Base-by-base conservation (phyloP, 2,888 invertebrate genomes). In the Unio delphinus region DNA sequence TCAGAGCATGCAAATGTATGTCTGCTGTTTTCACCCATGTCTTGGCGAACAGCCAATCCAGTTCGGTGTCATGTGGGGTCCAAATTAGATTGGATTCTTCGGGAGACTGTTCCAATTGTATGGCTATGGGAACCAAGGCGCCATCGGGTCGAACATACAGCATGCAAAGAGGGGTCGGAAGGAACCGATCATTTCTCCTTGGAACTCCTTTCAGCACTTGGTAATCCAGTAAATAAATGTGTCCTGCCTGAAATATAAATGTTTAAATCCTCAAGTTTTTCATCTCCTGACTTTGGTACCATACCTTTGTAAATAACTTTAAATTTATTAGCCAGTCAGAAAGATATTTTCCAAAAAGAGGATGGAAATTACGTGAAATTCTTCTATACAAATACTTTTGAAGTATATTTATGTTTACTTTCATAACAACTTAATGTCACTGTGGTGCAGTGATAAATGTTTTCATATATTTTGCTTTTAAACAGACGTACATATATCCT, bases 21-120 rank as follows among this genome's bases (percentile, higher is more conserved):
- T 77, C 77, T 2, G 77, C 67, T 15, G 74, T 65, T 64, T 77
- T 77, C 5, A 77, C 67, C 28, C 61, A 75, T 20, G 55, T 69
- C 63, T 77, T 77, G 5, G 69, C 77, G 1, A 77, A 65, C 23
- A 77, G 56, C 77, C 77, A 77, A 7, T 74, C 77, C 30, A 70
- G 57, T 65, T 73, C 66, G 7, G 58, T 59, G 56, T 77, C 77
- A 55, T 67, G 67, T 30, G 77, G 73, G 11, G 77, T 77, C 74
- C 74, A 77, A 30, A 77, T 75, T 54, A 74, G 74, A 66, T 75
- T 73, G 3, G 69, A 65, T 54, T 64, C 62, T 3, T 68, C 71
- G 45, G 77, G 71, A 20, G 26, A 54, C 66, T 73, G 73, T 59
- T 68, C 65, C 45, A 77, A 57, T 55, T 77, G 77, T 18, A 77